Evolutionary conservation across 2,888 invertebrate genomes (phyloP).

Genomic region (Torymus texanus): DNA sequence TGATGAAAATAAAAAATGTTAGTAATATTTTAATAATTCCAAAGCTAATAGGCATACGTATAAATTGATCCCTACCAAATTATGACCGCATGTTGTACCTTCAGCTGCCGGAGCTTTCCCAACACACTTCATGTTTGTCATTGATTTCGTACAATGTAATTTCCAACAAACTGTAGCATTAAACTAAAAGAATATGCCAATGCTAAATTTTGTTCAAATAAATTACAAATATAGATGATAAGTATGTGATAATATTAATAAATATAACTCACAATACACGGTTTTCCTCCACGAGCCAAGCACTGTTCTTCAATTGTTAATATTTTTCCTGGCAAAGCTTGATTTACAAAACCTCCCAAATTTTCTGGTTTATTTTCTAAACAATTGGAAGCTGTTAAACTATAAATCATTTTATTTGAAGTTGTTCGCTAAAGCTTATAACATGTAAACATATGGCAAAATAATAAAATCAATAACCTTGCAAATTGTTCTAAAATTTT

Average conservation of each 20-base stretch:
- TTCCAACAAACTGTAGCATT: constrained; percentile 55
- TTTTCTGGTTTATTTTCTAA: constrained; percentile 50
- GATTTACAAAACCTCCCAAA: constrained; percentile 25
- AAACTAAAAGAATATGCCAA: constrained; percentile 31
- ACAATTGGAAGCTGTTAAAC: constrained; percentile 46
- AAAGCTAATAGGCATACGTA: neutral
- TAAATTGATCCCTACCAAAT: constrained; percentile 32
- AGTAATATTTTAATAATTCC: neutral
- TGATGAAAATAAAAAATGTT: neutral
- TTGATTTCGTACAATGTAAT: constrained; percentile 51
- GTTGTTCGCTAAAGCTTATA: too few species aligned
- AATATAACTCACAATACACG: constrained; percentile 46
- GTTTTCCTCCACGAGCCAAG: constrained; percentile 47
- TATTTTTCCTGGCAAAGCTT: constrained; percentile 50
- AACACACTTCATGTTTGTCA: constrained; percentile 46
- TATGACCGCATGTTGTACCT: constrained; percentile 49
- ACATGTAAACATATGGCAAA: too few species aligned
- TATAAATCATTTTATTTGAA: neutral
- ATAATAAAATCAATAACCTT: constrained; percentile 21
- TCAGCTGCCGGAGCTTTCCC: constrained; percentile 55
- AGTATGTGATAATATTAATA: neutral
- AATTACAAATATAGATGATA: neutral
- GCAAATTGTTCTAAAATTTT: constrained; percentile 39
- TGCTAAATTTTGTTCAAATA: neutral
- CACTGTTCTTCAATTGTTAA: constrained; percentile 51